Base-by-base conservation (phyloP, 2,113 vertebrate species). In the Dendropsophus ebraccatus region DNA sequence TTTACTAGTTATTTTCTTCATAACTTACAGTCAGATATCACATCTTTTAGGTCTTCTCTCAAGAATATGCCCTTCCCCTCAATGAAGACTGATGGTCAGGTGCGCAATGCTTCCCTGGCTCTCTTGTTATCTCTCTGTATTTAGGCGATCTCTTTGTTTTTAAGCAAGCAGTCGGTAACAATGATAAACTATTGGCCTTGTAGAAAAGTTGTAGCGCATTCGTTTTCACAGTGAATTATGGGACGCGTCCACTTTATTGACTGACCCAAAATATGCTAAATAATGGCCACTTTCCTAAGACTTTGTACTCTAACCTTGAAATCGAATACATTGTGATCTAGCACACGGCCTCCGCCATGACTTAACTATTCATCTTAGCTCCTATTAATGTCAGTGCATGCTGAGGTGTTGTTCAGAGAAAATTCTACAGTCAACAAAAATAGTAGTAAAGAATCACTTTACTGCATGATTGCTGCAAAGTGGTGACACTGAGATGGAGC, bases 181-280 rank as follows among this genome's bases (percentile, higher is more conserved):
- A 65, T 81, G 78, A 81, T 35, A 81, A 62, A 81, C 56, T 47
- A 28, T 81, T 47, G 58, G 78, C 78, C 78, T 81, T 81, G 78
- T 62, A 47, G 78, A 65, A 65, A 60, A 37, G 32, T 62, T 81
- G 78, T 65, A 65, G 6, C 12, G 21, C 78, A 65, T 81, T 60
- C 17, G 30, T 81, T 65, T 10, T 62, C 78, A n/a, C 65, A 11
- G 23, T 65, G 78, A 81, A 65, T 65, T 47, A 81, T 62, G n/a
- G 56, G 16, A 47, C 50, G 30, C 5, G 78, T 81, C 37, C 11
- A 16, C n/a, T 45, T 65, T 81, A 81, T 81, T 41, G 30, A 65
- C 32, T 45, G 56, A 4, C 25, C 78, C 56, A 28, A 45, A 80
- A 62, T 41, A 65, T 81, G 78, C n/a, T 81, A 58, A 62, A 47